Base-by-base conservation (phyloP, 2,797 vertebrate species). In the Dallia pectoralis region DNA sequence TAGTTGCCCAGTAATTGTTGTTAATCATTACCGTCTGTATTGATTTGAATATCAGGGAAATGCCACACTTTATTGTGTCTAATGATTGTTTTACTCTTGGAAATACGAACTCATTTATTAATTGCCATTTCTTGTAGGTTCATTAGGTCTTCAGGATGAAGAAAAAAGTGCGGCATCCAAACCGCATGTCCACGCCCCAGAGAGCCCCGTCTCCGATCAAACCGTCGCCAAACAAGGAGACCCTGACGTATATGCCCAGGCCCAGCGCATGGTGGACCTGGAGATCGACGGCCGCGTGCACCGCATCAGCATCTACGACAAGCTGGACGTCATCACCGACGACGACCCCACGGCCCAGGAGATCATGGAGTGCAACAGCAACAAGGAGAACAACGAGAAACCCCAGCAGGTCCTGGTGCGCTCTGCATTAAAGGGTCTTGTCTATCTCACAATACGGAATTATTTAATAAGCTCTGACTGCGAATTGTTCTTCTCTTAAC, bases 221-320 rank as follows among this genome's bases (percentile, higher is more conserved):
- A 79, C 96, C 95, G 65, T 99, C 97, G 7, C 95, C 97, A 0
- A 95, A 97, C 15, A 91, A 97, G 76, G 97, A 99, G 89, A 99
- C 97, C 0, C 89, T 99, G 84, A 99, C 98, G 0, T 99, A 99
- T n/a, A n/a, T 0, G 98, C 98, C 2, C 96, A 99, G 75, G 98
- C 98, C 62, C 98, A 99, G 85, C 95, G 98, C 69, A 99, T 99
- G 83, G 98, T 99, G 66, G 98, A 99, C 90, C 94, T 99, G 84
- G 98, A 99, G 87, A 96, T 99, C 7, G 97, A 99, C 68, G 97
- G 98, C 65, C 96, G 97, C 0, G 87, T 99, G 78, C 97, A 99
- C 71, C 88, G 98, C 75, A 95, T 99, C 91, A 97, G 97, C 89
- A 97, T 99, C 82, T 98, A 93, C 22, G 97, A 99, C 89, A 96